Conservation (phyloP, 2,797 vertebrate genomes). For the Australoheros facetus region DNA sequence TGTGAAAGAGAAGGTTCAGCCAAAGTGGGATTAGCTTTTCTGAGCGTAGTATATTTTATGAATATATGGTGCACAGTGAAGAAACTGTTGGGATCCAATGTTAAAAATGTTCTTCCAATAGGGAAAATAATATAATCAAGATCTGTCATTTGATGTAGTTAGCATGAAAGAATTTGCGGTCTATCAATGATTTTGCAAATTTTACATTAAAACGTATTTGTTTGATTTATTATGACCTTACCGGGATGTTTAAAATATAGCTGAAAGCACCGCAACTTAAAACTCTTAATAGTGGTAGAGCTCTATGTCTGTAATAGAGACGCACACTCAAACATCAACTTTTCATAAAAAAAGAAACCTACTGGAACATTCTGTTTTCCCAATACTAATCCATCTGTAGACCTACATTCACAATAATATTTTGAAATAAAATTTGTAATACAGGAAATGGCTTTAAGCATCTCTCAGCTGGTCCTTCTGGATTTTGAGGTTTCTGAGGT, state of each 20-base stretch:
- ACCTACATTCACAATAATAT: slow-evolving; percentile 59
- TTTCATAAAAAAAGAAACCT: not conserved
- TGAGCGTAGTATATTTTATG: slow-evolving; percentile 30
- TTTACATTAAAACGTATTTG: slow-evolving; percentile 9
- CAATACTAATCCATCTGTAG: slow-evolving; percentile 71
- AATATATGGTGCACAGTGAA: slow-evolving; percentile 38
- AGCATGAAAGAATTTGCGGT: slow-evolving; percentile 4
- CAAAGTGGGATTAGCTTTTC: slow-evolving; percentile 29
- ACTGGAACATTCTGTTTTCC: slow-evolving; percentile 38
- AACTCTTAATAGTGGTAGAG: slow-evolving; percentile 31
- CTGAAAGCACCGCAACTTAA: slow-evolving; percentile 40
- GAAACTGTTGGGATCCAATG: slow-evolving; percentile 19
- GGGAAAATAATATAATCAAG: not conserved
- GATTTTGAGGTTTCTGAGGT: slow-evolving; percentile 13
- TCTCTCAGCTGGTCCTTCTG: slow-evolving; percentile 59
- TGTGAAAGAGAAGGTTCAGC: slow-evolving; percentile 45
- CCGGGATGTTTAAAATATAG: slow-evolving; percentile 22
- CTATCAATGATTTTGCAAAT: not conserved
- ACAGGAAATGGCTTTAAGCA: slow-evolving; percentile 71
- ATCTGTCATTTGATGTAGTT: slow-evolving; percentile 16
- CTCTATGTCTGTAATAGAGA: slow-evolving; percentile 25
- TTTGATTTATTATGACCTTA: slow-evolving; percentile 47
- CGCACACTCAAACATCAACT: not conserved
- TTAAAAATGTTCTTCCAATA: not conserved
- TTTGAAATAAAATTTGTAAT: slow-evolving; percentile 74